Evolutionary conservation across 2,888 invertebrate species (phyloP).

Genomic region (Melitaea athalia): DNA sequence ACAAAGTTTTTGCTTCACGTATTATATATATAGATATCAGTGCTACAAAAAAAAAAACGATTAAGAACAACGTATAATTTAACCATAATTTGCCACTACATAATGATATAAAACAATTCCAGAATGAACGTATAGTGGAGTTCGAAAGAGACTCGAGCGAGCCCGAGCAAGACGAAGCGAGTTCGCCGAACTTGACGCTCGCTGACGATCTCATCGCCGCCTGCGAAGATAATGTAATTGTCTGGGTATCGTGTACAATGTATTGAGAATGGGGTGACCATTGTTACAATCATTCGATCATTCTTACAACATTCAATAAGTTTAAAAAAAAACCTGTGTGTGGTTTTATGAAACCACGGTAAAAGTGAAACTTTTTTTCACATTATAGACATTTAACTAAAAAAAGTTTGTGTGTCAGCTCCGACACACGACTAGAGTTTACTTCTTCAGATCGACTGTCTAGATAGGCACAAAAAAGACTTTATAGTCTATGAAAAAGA

Average conservation of each 20-base stretch:
- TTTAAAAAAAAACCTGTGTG: too few relatives aligned
- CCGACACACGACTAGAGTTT: too few relatives aligned
- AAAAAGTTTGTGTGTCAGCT: too few relatives aligned
- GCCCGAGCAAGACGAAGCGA: slow-evolving; percentile 38
- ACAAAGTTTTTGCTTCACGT: too few relatives aligned
- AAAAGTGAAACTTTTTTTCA: too few relatives aligned
- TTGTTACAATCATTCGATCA: not conserved
- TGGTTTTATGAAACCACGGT: too few relatives aligned
- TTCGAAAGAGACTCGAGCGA: slow-evolving; percentile 53
- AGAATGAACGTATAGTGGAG: slow-evolving; percentile 70
- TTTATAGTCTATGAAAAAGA: too few relatives aligned
- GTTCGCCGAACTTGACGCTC: slow-evolving; percentile 59
- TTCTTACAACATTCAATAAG: not conserved
- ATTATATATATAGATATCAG: too few relatives aligned
- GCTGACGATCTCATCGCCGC: slow-evolving; percentile 64
- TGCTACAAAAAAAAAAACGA: not conserved
- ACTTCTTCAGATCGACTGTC: too few relatives aligned
- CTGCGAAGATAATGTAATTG: slow-evolving; percentile 74
- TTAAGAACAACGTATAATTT: too few relatives aligned
- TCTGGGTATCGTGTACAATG: slow-evolving; percentile 68
- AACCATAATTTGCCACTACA: not conserved
- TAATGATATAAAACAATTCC: slow-evolving; percentile 26
- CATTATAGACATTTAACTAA: too few relatives aligned
- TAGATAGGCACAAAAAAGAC: too few relatives aligned
- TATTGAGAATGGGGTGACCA: slow-evolving; percentile 66